Conservation (phyloP, 2,888 invertebrate genomes). For the Blastobasis lacticolella region DNA sequence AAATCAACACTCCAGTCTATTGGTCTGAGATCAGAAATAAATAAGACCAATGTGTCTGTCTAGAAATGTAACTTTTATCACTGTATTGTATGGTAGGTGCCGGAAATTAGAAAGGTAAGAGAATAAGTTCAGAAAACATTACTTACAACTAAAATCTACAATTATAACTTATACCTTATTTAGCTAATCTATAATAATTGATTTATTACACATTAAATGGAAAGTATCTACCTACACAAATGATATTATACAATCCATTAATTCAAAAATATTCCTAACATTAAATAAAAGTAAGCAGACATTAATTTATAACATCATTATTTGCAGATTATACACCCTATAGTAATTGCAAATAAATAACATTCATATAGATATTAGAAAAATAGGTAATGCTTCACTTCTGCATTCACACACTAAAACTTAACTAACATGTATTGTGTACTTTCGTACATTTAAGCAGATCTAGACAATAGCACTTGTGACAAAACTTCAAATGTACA, state of each 20-base stretch:
- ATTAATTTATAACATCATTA: constrained; percentile 26
- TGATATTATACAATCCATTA: constrained; percentile 46
- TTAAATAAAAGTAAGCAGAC: constrained; percentile 41
- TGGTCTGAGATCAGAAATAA: constrained; percentile 66
- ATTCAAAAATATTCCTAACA: constrained; percentile 35
- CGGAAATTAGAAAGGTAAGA: neutral
- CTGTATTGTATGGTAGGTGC: constrained; percentile 17
- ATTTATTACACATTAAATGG: constrained; percentile 60
- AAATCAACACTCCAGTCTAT: constrained; percentile 61
- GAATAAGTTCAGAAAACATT: constrained; percentile 29
- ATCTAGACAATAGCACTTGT: constrained; percentile 48
- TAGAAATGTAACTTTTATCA: constrained; percentile 20
- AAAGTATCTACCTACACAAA: constrained; percentile 47
- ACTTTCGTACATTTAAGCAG: constrained; percentile 34
- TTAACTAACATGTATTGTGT: constrained; percentile 25
- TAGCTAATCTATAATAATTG: constrained; percentile 48
- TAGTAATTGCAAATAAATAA: constrained; percentile 23
- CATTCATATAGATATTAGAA: constrained; percentile 25
- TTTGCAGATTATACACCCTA: constrained; percentile 13
- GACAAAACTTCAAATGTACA: constrained; percentile 44
- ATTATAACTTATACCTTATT: constrained; percentile 45
- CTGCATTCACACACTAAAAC: constrained; percentile 27
- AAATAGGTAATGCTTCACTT: constrained; percentile 18
- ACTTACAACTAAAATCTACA: constrained; percentile 50
- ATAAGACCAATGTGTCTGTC: constrained; percentile 35